Evolutionary conservation across 2,888 invertebrate species (phyloP).

Genomic region (Diarsia dahlii): DNA sequence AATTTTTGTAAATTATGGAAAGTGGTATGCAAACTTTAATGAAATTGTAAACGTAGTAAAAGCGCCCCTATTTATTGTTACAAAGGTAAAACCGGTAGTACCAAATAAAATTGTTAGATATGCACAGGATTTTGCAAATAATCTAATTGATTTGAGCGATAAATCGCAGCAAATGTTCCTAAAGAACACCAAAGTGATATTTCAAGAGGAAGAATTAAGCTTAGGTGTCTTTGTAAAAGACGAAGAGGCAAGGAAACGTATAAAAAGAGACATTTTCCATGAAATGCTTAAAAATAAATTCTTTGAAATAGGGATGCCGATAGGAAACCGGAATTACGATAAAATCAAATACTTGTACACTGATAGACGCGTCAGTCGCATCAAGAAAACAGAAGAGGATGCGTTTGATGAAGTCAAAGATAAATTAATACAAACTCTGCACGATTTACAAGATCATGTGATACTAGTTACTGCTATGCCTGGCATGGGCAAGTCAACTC

Average conservation of each 20-base stretch:
- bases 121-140: not conserved
- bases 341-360: slow-evolving; percentile 1
- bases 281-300: slow-evolving; percentile 1
- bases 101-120: not conserved
- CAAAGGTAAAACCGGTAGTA: not conserved
- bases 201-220: slow-evolving; percentile 10
- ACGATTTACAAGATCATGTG: slow-evolving; percentile 9
- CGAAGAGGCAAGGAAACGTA: not conserved
- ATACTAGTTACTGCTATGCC: slow-evolving; percentile 6
- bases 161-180: slow-evolving; percentile 7
- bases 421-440: not conserved
- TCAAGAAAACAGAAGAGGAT: not conserved
- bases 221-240: not conserved
- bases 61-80: not conserved
- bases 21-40: not conserved
- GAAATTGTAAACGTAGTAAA: not conserved
- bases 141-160: not conserved
- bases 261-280: not conserved
- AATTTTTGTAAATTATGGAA: not conserved
- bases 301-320: not conserved
- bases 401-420: not conserved
- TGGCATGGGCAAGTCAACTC: not conserved
- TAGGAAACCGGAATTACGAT: not conserved
- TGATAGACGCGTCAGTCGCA: slow-evolving; percentile 9
- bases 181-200: not conserved